Base-by-base conservation (phyloP, 2,797 vertebrate species). In the Epinephelus awoara region DNA sequence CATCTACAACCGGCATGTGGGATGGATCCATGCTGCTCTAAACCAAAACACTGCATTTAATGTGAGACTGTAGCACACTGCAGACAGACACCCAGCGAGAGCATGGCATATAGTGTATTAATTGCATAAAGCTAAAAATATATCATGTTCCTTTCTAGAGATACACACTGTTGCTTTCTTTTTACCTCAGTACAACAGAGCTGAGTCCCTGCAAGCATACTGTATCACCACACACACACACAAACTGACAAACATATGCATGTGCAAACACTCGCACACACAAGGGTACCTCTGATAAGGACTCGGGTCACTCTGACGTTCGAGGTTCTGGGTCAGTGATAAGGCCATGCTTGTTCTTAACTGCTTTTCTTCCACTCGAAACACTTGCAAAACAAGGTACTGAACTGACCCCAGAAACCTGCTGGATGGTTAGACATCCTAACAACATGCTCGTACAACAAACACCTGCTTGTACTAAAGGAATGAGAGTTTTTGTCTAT, bases 261-360 rank as follows among this genome's bases (percentile, higher is more conserved):
- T 34, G 21, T 47, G 58, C 68, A 88, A 66, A 77, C 47, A 72
- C 23, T 2, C 74, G 10, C 58, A 63, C 72, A 80, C 73, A 75
- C 58, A 49, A 40, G 46, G 44, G 21, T 14, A 49, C 65, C 79
- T 83, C 70, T 80, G 91, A 92, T 93, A 94, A 92, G 86, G 79
- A 72, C 79, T 79, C 52, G 25, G 79, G 77, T 88, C 75, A 59
- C 67, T 75, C 57, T 90, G 86, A 86, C 77, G 83, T 86, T 61
- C 18, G 73, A 77, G 34, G 68, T 85, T 90, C 79, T 90, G 81
- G 87, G 84, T 87, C 81, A 88, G 67, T 67, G 91, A 94, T 93
- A 95, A 94, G 85, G 77, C 72, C 57, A n/a, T 23, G 75, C 82
- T 87, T 88, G 82, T 93, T 88, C 79, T 70, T 69, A 69, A 55